Percentiles rank a stretch among this genome's conserved stretches.
Conservation (phyloP, 2,797 vertebrate genomes). For the Buphagus erythrorhynchus region DNA sequence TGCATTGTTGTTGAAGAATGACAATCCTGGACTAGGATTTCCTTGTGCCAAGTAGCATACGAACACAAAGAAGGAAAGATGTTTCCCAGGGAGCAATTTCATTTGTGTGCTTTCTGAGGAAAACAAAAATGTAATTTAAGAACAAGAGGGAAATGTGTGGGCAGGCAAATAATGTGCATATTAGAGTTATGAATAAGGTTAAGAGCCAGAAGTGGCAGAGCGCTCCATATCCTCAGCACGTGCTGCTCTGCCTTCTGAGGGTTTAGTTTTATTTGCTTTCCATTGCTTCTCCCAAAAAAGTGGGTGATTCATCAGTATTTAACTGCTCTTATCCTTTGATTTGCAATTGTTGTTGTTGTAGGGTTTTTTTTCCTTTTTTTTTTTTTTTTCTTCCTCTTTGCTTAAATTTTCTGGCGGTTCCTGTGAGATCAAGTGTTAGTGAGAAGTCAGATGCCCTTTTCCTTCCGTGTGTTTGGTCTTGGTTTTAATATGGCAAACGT, state of each 20-base stretch:
- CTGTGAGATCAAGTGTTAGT: neutral
- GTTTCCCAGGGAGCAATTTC: neutral
- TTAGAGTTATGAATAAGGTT: neutral
- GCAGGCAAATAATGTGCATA: neutral
- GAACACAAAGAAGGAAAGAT: neutral
- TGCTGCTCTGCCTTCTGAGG: neutral
- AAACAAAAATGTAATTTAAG: conserved; percentile 2
- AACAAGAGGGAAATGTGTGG: neutral
- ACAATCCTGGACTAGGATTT: neutral
- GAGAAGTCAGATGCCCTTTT: neutral
- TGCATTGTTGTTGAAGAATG: neutral
- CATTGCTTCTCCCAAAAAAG: neutral
- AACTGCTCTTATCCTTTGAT: neutral
- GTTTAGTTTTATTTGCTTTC: neutral
- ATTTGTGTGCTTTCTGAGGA: neutral
- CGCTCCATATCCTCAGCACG: neutral
- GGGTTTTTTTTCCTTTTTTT: too few species aligned
- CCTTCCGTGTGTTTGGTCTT: conserved; percentile 17
- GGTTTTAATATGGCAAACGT: conserved; percentile 69
- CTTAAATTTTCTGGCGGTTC: neutral
- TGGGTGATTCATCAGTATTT: neutral
- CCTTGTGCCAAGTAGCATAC: neutral
- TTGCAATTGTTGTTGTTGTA: neutral
- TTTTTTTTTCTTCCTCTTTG: neutral
- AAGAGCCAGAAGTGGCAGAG: neutral